Evolutionary conservation across 2,113 vertebrate genomes (phyloP), one percentile per base, ranked within the genome.

Genomic region (Mellivora capensis): DNA sequence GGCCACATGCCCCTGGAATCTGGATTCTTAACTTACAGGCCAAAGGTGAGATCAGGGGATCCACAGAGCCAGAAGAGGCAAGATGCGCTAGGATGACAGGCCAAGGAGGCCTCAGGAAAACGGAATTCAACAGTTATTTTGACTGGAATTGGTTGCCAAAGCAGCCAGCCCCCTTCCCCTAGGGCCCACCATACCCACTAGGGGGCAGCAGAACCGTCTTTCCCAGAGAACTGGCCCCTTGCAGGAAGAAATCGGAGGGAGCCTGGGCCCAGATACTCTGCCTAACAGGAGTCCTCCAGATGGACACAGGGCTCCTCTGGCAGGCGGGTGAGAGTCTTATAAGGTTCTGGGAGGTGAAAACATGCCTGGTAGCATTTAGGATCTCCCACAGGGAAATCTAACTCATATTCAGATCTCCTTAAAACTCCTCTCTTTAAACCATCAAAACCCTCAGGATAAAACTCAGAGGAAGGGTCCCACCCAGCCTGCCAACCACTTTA

Each of bases 201-300:
- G 96, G 67, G 96, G 91, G 93, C 83, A 96, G 76, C 72, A 96
- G 47, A 83, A 61, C 42, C 17, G 61, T 72, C 71, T 72, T 86
- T 89, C 44, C 29, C 29, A 37, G 37, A 31, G 86, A 90, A 47
- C 85, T 54, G 67, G 74, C 31, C 34, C 44, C 64, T n/a, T 47
- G 71, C 80, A 64, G 37, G 25, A 89, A 93, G 79, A 67, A 93
- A 93, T 74, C 71, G 93, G 59, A 71, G 20, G 79, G 80, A 91
- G 59, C 13, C n/a, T 31, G n/a, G 31, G 54, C 77, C 42, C 52
- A 83, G 42, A 83, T 72, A 83, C 44, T 52, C 17, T 18, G 39
- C 37, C 17, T 42, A 86, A 29, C n/a, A 37, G 39, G 49, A 71
- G 47, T 4, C 91, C 74, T 83, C 14, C 44, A 61, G 59, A 12